Evolutionary conservation across 2,113 vertebrate species (phyloP).

Genomic region (Eurypyga helias): DNA sequence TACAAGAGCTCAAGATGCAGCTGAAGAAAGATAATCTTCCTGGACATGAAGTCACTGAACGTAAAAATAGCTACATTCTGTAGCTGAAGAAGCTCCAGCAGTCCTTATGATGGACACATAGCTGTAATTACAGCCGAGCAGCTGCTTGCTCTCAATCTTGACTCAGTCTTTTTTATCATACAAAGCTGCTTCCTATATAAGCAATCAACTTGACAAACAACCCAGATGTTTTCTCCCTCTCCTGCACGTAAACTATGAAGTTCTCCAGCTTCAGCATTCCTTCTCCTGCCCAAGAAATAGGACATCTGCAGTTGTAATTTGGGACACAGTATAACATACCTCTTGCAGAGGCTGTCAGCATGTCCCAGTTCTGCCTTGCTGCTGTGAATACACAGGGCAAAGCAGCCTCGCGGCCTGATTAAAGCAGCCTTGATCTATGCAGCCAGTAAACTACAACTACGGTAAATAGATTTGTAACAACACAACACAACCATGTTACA

Average conservation of each 20-base stretch:
- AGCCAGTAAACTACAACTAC: background rate
- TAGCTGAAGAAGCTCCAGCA: background rate
- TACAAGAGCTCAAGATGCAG: background rate
- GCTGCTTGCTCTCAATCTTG: constrained; percentile 18
- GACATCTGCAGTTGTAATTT: background rate
- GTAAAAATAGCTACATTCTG: background rate
- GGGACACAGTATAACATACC: background rate
- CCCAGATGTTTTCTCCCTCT: constrained; percentile 1
- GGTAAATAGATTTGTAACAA: background rate
- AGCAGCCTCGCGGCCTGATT: background rate
- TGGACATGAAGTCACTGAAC: background rate
- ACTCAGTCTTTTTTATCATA: background rate
- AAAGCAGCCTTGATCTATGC: background rate
- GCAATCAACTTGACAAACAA: constrained; percentile 20
- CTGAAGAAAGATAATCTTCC: background rate
- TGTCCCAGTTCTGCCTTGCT: background rate
- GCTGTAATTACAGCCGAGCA: constrained; percentile 12
- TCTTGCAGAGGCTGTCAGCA: background rate
- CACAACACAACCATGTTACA: background rate
- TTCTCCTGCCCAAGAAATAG: background rate
- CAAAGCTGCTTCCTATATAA: background rate
- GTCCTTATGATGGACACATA: background rate
- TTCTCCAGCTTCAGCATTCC: background rate
- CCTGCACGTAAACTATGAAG: background rate
- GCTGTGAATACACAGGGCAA: background rate